Base-by-base conservation (phyloP, 2,113 vertebrate genomes). In the Chaetops frenatus region DNA sequence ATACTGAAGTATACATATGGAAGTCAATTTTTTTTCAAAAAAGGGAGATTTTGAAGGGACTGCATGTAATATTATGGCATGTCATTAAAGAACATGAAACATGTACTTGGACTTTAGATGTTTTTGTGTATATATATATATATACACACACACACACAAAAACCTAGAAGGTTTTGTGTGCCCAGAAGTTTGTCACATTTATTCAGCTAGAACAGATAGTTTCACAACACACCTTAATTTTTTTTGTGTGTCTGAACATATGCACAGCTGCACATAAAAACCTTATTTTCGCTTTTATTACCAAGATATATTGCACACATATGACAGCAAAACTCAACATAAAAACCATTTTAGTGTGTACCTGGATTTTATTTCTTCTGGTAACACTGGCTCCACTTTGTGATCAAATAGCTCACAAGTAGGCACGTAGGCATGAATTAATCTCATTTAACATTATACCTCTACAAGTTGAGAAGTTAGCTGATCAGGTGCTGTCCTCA, bases 361-460 rank as follows among this genome's bases (percentile, higher is more conserved):
- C 33, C 14, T 73, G 33, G 57, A 42, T 80, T 87, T 80, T 85
- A 40, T 61, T 89, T 90, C 31, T 87, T 82, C 42, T 82, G 11
- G 40, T 51, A 78, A 54, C 38, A 31, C 9, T 82, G 51, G 20
- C 72, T 91, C 25, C 8, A 22, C 16, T 47, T 62, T 22, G 10
- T 69, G 36, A 77, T 11, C 23, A 72, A 80, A 62, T 23, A 84
- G 12, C 23, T 86, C 73, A 71, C 19, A 81, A 81, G 16, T 50
- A 77, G 69, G 25, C 9, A 81, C 16, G 10, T 86, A 50, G n/a
- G 21, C 25, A 54, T 36, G 28, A 29, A 70, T 77, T 78, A 53
- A 38, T 70, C 28, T 83, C 25, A 50, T 65, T 45, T 73, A 86
- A 70, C 9, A 35, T 44, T 45, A 42, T 44, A 72, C 6, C 3